Evolutionary conservation across 2,113 vertebrate species (phyloP), one percentile per base, ranked within the genome.

Genomic region (Numenius arquata): DNA sequence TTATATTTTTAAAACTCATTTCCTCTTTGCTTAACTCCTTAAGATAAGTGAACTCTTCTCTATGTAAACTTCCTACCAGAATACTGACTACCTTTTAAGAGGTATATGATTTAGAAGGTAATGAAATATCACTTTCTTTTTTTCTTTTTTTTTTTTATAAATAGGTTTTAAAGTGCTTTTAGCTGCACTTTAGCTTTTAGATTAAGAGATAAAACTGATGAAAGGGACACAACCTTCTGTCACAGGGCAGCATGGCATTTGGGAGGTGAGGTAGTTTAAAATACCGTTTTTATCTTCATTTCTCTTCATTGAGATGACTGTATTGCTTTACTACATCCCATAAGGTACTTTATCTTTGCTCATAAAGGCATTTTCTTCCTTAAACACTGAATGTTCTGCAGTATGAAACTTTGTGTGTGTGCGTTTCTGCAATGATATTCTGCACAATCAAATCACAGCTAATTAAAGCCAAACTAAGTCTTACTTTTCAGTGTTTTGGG

Each of bases 171-270:
- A 95, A 96, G 94, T 95, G 89, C 95, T 95, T 97, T 97, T 96
- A 95, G 94, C 83, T 94, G 90, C 85, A 93, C 88, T 96, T 90
- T 78, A 96, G 85, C 83, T 94, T 96, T 92, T 92, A 96, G 92
- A 97, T 95, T 93, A 94, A 92, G 90, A 95, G 96, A 96, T 96
- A 97, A 96, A 95, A 92, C 70, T 61, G 84, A 97, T 92, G 95
- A 96, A 96, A 96, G 53, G 55, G 86, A 95, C 86, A 87, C 77
- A 96, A 91, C 86, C 90, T 93, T 90, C 95, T 95, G 83, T 94
- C 90, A 87, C 74, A 76, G 89, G 68, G 83, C 85, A 93, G 74
- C 86, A 23, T 89, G 86, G 92, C 89, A 89, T 91, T 79, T 95
- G 80, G 87, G 92, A 89, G 86, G 92, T 78, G 94, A 94, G 80